phyloP scores from a whole-genome alignment of 2,113 vertebrate genomes.

The Anser brachyrhynchus region DNA sequence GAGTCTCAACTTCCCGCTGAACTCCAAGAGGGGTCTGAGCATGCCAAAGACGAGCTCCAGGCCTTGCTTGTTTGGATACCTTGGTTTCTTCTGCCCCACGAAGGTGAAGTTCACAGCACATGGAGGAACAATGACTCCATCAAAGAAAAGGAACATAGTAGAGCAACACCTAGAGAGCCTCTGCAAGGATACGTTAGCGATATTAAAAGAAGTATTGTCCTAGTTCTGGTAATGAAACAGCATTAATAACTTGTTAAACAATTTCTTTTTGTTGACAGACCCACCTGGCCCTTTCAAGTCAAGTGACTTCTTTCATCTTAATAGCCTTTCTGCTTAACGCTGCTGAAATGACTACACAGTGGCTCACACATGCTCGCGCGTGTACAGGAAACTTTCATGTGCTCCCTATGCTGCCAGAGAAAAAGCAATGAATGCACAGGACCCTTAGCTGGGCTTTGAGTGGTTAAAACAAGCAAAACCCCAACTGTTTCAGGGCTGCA shows the following conservation, averaged over 20 bases:
- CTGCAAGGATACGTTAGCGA: background rate
- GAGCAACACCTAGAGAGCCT: background rate
- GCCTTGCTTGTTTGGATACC: background rate
- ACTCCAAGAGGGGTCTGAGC: background rate
- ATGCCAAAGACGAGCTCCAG: background rate
- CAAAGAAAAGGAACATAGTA: background rate
- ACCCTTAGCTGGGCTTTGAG: background rate
- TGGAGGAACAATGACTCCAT: background rate
- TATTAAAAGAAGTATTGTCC: background rate
- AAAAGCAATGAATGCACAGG: background rate
- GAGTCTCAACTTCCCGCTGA: background rate
- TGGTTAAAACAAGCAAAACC: background rate
- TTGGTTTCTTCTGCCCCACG: background rate
- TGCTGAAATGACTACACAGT: background rate
- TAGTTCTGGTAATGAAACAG: background rate
- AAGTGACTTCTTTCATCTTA: slow-evolving; percentile 15
- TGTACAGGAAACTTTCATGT: background rate
- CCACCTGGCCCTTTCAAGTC: background rate
- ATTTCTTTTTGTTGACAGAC: background rate
- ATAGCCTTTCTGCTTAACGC: background rate
- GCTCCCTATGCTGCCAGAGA: background rate
- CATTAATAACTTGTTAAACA: background rate
- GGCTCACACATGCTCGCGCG: background rate
- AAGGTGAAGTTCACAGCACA: background rate
- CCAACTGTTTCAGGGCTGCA: background rate